Evolutionary conservation across 2,888 invertebrate species (phyloP).

Genomic region (Trissolcus japonicus): DNA sequence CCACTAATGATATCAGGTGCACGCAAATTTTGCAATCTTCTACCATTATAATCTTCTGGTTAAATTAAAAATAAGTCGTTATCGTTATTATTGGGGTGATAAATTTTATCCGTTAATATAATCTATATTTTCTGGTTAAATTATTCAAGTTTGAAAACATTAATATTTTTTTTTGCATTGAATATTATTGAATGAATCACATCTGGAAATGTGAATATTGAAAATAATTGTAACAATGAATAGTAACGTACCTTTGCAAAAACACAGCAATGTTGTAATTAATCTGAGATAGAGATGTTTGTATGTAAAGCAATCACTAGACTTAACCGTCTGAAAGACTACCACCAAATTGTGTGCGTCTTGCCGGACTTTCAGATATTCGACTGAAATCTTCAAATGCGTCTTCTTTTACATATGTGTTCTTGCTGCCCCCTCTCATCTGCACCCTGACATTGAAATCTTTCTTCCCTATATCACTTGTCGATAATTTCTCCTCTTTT

Average conservation of each 20-base stretch:
- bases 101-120: too few relatives aligned
- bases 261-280: neutral
- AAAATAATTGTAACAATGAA: neutral
- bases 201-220: neutral
- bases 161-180: too few relatives aligned
- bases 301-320: neutral
- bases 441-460: conserved; percentile 57
- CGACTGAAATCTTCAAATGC: conserved; percentile 47
- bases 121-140: too few relatives aligned
- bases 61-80: too few relatives aligned
- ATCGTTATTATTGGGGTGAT: too few relatives aligned
- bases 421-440: conserved; percentile 57
- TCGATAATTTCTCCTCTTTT: conserved; percentile 42
- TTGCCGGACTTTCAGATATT: conserved; percentile 57
- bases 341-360: conserved; percentile 25
- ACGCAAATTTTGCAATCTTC: too few relatives aligned
- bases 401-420: conserved; percentile 61
- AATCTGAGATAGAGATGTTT: neutral
- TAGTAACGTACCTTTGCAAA: neutral
- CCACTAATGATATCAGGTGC: too few relatives aligned
- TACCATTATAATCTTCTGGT: too few relatives aligned
- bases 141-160: too few relatives aligned
- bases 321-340: neutral
- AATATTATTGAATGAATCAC: too few relatives aligned
- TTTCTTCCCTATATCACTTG: conserved; percentile 47